A percentile compares a stretch with the other conserved stretches of the same genome.
These are phyloP conservation scores for Poecilia velifera DNA, from an alignment of 2,797 vertebrate species.

Conservation along the genomic window DNA sequence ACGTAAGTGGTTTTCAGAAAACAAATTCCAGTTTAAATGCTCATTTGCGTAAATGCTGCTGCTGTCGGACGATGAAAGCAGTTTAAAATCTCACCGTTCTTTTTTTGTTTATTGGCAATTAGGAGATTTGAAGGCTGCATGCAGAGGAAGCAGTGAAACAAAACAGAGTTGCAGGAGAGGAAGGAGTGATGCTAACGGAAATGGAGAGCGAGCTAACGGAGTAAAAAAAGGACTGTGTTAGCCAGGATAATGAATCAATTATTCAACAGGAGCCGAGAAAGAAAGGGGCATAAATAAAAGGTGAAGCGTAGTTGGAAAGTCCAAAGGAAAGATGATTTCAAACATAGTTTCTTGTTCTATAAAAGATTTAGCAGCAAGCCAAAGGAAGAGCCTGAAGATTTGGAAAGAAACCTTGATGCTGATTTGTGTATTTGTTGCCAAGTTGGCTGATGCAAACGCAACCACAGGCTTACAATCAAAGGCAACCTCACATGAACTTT, in stretches of 20 bases:
- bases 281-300: constrained; percentile 51
- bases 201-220: constrained; percentile 43
- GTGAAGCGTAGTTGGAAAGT: constrained; percentile 30
- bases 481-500: constrained; percentile 22
- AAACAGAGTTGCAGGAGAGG: constrained; percentile 31
- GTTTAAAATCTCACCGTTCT: constrained; percentile 49
- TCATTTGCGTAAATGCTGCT: constrained; percentile 72
- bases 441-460: constrained; percentile 47
- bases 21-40: constrained; percentile 45
- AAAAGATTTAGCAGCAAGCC: constrained; percentile 7
- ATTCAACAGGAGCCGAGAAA: constrained; percentile 56
- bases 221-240: constrained; percentile 35
- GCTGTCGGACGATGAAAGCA: constrained; percentile 35
- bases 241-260: constrained; percentile 70
- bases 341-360: constrained; percentile 32
- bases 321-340: constrained; percentile 42
- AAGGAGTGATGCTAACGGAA: constrained; percentile 44
- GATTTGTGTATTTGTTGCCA: constrained; percentile 31
- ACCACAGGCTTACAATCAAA: constrained; percentile 29
- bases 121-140: constrained; percentile 47
- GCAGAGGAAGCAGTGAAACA: constrained; percentile 48
- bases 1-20: constrained; percentile 33
- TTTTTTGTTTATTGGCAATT: constrained; percentile 56
- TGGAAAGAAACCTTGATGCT: constrained; percentile 17
- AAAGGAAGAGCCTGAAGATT: neutral